These are phyloP conservation scores for Oryzias dopingdopingensis DNA, from an alignment of 2,797 vertebrate genomes.

Conservation along the genomic window DNA sequence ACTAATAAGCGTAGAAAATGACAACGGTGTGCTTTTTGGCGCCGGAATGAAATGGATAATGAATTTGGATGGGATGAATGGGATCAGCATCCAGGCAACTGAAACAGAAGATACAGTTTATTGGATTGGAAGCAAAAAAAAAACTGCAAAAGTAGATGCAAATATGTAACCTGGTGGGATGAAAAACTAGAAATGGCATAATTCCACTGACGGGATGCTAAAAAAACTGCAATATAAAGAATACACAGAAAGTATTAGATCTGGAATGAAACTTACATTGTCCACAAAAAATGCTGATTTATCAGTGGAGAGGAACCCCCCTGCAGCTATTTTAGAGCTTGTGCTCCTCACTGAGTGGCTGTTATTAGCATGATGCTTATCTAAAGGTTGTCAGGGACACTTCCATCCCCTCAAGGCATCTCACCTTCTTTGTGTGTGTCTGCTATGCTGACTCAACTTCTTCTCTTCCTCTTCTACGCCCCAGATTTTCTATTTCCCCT, in stretches of 20 bases:
- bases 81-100: too few species aligned
- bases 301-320: background rate
- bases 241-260: background rate
- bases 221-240: too few species aligned
- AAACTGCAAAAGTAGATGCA: too few species aligned
- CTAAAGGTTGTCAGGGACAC: slow-evolving; percentile 29
- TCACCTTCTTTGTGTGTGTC: slow-evolving; percentile 20
- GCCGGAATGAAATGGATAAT: too few species aligned
- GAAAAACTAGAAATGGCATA: too few species aligned
- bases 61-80: too few species aligned
- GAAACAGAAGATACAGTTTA: too few species aligned
- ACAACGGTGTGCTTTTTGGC: too few species aligned
- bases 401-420: slow-evolving; percentile 34
- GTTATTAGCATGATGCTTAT: slow-evolving; percentile 33
- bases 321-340: background rate
- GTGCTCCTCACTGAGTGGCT: slow-evolving; percentile 6
- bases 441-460: slow-evolving; percentile 32
- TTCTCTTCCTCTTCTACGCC: slow-evolving; percentile 19
- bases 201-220: too few species aligned
- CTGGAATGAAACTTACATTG: background rate
- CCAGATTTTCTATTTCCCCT: slow-evolving; percentile 3
- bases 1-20: too few species aligned
- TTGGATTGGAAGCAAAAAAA: too few species aligned
- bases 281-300: background rate
- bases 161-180: too few species aligned